A percentile compares a stretch with the other conserved stretches of the same genome.
Evolutionary conservation across 2,888 invertebrate species (phyloP).

Genomic region (Onthophagus sagittarius): DNA sequence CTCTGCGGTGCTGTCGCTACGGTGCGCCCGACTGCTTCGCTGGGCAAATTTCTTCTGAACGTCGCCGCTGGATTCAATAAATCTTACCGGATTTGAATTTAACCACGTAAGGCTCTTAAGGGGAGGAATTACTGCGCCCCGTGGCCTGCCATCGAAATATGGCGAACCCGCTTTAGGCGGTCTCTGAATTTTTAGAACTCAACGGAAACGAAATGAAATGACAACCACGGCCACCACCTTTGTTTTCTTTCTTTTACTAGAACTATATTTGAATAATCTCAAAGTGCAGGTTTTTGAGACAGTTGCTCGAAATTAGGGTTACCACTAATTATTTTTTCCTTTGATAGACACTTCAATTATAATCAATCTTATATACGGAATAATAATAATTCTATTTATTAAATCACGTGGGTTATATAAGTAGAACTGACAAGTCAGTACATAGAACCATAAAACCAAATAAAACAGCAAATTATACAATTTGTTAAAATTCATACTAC

Average conservation of each 20-base stretch:
- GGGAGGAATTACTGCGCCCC: conserved; percentile 1
- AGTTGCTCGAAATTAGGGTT: too few species aligned
- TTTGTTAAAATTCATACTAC: too few species aligned
- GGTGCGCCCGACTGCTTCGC: conserved; percentile 16
- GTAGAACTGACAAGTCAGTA: too few species aligned
- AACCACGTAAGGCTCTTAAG: conserved; percentile 11
- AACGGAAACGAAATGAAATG: not conserved
- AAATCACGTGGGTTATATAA: too few species aligned
- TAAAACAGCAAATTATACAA: too few species aligned
- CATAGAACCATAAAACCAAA: too few species aligned
- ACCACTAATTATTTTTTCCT: too few species aligned
- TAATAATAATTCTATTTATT: too few species aligned
- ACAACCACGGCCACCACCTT: not conserved
- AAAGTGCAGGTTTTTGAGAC: too few species aligned
- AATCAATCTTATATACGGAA: too few species aligned
- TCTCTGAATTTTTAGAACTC: not conserved
- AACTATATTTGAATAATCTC: too few species aligned
- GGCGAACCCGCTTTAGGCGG: not conserved
- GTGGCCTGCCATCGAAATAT: not conserved
- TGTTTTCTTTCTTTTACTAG: not conserved
- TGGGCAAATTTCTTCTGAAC: conserved; percentile 23
- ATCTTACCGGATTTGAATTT: conserved; percentile 22
- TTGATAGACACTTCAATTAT: too few species aligned
- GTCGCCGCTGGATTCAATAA: conserved; percentile 20
- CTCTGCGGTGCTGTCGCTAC: not conserved